Evolutionary conservation across 2,113 vertebrate species (phyloP).

Genomic region (Callocephalon fimbriatum): DNA sequence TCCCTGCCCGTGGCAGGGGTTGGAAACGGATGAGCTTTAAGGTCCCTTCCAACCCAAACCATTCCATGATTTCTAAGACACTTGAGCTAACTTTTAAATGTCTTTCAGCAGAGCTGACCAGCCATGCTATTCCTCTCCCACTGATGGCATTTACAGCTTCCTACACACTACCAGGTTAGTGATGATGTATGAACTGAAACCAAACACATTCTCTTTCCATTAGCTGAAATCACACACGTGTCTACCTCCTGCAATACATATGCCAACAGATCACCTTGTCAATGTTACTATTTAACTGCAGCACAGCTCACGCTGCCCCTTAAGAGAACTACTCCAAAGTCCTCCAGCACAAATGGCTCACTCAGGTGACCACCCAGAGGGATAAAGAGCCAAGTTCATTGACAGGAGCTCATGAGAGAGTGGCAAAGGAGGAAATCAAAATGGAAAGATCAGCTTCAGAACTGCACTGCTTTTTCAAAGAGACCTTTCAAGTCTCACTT

Average conservation of each 20-base stretch:
- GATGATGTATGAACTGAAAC: not conserved
- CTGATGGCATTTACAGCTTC: not conserved
- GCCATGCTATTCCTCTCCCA: not conserved
- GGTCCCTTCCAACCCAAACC: not conserved
- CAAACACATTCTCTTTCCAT: fast-evolving
- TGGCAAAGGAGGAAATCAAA: not conserved
- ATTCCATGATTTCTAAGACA: not conserved
- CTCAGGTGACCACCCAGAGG: not conserved
- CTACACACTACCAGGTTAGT: not conserved
- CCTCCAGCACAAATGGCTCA: not conserved
- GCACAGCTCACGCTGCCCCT: not conserved
- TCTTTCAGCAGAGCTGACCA: not conserved
- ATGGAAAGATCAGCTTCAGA: not conserved
- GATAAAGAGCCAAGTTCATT: not conserved
- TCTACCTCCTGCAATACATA: not conserved
- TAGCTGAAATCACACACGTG: not conserved
- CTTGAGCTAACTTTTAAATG: not conserved
- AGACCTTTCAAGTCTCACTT: conserved; percentile 61
- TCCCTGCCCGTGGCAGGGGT: not conserved
- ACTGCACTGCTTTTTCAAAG: not conserved
- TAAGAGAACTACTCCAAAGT: not conserved
- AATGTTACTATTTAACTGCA: not conserved
- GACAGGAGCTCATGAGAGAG: not conserved
- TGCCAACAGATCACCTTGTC: not conserved
- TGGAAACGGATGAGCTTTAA: not conserved